Base-by-base conservation (phyloP, 2,888 invertebrate species). In the Adelphocoris suturalis region DNA sequence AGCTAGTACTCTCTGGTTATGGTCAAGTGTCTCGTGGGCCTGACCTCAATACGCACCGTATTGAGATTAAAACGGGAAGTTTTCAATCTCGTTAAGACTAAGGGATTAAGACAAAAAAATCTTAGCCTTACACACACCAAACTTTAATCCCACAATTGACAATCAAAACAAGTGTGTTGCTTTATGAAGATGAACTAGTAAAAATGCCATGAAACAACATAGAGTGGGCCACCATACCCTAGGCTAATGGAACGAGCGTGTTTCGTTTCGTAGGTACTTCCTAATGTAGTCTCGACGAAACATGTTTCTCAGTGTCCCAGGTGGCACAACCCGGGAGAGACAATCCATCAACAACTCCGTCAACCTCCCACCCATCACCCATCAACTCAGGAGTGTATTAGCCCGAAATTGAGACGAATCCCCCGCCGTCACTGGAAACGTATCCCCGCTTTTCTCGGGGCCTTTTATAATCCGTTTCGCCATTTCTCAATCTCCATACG, bases 401-500 rank as follows among this genome's bases (percentile, higher is more conserved):
- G 68, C 27, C 27, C 23, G 68, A 68, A 68, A 68, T 68, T 68
- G 68, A 68, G 68, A 68, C 68, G 68, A 68, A 68, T 68, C 23
- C 68, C 27, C 23, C 19, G 23, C 7, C 27, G 23, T 68, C 68
- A 68, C 68, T 27, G 68, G 23, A 68, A 68, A 68, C 68, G 68
- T 68, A 68, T 68, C 68, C 19, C 23, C 23, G 13, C 68, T 12
- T 68, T 61, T 19, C 23, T 11, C 68, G 23, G n/a, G 13, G 23
- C 68, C 68, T 68, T 68, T 68, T 68, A 68, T 68, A 68, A 68
- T 68, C 68, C 68, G 19, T 23, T 23, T 23, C 7, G 5, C 27
- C 68, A 68, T 68, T 68, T 68, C 68, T 68, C 68, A 68, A 68
- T 68, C 68, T 68, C 68, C 68, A 68, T 68, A 68, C 68, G 68